phyloP scores from a whole-genome alignment of 2,888 invertebrate genomes.

The Epinotia brunnichana region DNA sequence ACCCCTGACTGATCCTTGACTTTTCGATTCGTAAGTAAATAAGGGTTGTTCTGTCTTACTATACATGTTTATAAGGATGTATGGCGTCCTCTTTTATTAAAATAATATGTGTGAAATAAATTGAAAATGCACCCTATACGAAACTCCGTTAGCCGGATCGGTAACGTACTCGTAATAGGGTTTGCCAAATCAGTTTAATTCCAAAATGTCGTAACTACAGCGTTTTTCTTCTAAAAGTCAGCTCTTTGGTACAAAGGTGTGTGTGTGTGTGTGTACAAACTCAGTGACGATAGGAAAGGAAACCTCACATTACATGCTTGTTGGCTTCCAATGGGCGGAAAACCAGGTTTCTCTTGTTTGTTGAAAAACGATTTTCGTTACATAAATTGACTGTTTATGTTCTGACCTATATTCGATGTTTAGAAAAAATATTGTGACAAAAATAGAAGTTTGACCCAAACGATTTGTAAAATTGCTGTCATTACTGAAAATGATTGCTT shows the following conservation, averaged over 20 bases:
- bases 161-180: background rate
- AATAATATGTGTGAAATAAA: background rate
- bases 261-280: background rate
- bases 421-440: background rate
- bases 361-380: background rate
- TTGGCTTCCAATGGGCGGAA: constrained; percentile 5
- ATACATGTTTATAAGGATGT: background rate
- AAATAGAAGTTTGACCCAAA: too few species aligned
- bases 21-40: too few species aligned
- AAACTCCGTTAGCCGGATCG: background rate
- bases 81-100: background rate
- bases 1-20: too few species aligned
- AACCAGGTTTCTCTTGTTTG: background rate
- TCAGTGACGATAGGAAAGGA: constrained; percentile 7
- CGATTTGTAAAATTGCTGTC: too few species aligned
- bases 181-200: background rate
- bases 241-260: background rate
- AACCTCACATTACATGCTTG: constrained; percentile 10
- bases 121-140: background rate
- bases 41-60: too few species aligned
- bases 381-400: background rate
- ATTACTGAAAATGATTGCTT: too few species aligned
- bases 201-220: background rate
- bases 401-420: background rate
- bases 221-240: background rate